Conservation (phyloP, 2,797 vertebrate genomes). For the Microhierax caerulescens region DNA sequence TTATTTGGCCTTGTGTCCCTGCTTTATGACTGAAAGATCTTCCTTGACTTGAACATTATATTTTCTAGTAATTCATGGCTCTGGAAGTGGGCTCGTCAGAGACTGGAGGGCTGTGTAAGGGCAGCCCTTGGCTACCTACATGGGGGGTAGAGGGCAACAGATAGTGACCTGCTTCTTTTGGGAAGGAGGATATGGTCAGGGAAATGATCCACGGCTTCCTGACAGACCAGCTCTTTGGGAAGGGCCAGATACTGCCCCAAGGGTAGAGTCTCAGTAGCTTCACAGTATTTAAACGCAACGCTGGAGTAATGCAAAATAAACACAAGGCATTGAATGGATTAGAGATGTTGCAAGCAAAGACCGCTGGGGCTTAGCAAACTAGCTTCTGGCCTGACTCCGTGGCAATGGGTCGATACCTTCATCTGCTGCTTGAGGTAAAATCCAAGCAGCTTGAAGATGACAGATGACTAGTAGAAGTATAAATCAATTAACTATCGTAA, state of each 20-base stretch:
- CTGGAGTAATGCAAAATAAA: background rate
- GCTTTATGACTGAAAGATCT: background rate
- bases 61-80: background rate
- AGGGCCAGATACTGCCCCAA: background rate
- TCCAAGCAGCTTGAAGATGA: background rate
- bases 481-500: background rate
- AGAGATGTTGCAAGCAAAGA: background rate
- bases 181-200: background rate
- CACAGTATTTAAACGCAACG: background rate
- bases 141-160: background rate
- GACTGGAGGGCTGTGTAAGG: background rate
- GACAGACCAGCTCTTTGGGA: background rate
- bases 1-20: background rate
- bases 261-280: background rate
- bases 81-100: background rate
- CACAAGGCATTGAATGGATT: background rate
- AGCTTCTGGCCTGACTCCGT: background rate
- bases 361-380: background rate
- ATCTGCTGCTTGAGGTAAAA: background rate
- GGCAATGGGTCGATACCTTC: background rate
- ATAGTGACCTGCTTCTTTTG: background rate
- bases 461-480: background rate
- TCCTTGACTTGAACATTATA: fast-evolving
- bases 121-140: background rate
- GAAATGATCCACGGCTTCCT: background rate